These are phyloP conservation scores for Lissocephala sabroskyi DNA, from an alignment of 2,888 invertebrate genomes.

Conservation along the genomic window DNA sequence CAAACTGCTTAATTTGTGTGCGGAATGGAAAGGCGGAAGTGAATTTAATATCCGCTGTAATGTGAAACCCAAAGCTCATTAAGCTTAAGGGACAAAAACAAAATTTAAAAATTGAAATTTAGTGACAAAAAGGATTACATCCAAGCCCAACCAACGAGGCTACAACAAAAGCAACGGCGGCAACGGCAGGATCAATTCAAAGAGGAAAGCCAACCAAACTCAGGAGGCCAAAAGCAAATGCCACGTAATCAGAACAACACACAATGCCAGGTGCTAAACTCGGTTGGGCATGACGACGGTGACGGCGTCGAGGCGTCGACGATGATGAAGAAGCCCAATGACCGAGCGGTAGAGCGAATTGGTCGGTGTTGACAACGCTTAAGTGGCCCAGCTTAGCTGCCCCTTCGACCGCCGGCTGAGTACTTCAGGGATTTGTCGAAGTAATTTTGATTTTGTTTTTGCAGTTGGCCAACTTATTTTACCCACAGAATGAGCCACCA, in stretches of 20 bases:
- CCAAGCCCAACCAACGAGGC: too few relatives aligned
- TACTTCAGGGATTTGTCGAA: conserved; percentile 15
- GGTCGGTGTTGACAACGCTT: conserved; percentile 6
- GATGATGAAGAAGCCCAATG: background rate
- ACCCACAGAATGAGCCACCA: conserved; percentile 7
- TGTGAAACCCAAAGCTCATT: conserved; percentile 16
- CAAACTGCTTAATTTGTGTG: too few relatives aligned
- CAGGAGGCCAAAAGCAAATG: background rate
- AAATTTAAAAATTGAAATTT: background rate
- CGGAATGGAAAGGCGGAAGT: too few relatives aligned
- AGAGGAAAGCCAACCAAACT: background rate
- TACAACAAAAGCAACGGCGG: too few relatives aligned
- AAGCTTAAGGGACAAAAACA: background rate
- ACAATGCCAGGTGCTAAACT: background rate
- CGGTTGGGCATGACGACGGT: too few relatives aligned
- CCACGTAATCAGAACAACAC: background rate
- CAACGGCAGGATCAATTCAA: background rate
- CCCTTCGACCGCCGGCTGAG: background rate
- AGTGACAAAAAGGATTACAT: background rate
- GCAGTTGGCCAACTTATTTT: conserved; percentile 14
- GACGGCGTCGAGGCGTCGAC: too few relatives aligned
- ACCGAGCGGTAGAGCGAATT: background rate
- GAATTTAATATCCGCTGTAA: conserved; percentile 36
- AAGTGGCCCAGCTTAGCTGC: conserved; percentile 7
- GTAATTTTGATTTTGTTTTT: conserved; percentile 29